Evolutionary conservation across 1,140 invertebrate genomes (phyloP).

Genomic region (Leptopilina clavipes): DNA sequence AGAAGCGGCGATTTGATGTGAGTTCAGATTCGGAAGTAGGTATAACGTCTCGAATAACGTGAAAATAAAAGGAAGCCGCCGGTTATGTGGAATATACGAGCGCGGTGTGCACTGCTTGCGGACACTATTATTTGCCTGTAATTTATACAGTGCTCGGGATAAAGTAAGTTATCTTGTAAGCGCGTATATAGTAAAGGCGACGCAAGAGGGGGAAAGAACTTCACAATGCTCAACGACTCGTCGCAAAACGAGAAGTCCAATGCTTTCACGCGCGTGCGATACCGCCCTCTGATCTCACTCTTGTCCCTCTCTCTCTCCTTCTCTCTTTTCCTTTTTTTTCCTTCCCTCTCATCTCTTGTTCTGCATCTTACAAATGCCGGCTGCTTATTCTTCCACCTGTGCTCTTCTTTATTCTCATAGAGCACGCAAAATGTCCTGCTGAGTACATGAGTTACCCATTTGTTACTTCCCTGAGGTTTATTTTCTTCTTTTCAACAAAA

Average conservation of each 20-base stretch:
- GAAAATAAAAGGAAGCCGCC: conserved; percentile 37
- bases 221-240: conserved; percentile 54
- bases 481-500: neutral
- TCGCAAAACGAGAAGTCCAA: conserved; percentile 54
- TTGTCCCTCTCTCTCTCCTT: conserved; percentile 46
- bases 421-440: conserved; percentile 50
- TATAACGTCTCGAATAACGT: conserved; percentile 27
- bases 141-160: conserved; percentile 62
- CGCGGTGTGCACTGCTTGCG: conserved; percentile 39
- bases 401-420: conserved; percentile 55
- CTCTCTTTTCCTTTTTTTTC: conserved; percentile 46
- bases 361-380: conserved; percentile 42
- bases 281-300: conserved; percentile 57
- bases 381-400: conserved; percentile 46
- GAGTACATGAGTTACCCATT: conserved; percentile 37
- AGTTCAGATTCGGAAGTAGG: conserved; percentile 23
- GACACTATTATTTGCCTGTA: conserved; percentile 63
- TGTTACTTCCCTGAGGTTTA: neutral
- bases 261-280: conserved; percentile 60
- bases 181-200: conserved; percentile 41
- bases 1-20: neutral
- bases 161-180: conserved; percentile 66
- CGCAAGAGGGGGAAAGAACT: conserved; percentile 14
- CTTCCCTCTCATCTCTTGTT: conserved; percentile 38
- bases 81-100: conserved; percentile 40